Conservation (phyloP, 2,888 invertebrate species). For the Mayetiola destructor region DNA sequence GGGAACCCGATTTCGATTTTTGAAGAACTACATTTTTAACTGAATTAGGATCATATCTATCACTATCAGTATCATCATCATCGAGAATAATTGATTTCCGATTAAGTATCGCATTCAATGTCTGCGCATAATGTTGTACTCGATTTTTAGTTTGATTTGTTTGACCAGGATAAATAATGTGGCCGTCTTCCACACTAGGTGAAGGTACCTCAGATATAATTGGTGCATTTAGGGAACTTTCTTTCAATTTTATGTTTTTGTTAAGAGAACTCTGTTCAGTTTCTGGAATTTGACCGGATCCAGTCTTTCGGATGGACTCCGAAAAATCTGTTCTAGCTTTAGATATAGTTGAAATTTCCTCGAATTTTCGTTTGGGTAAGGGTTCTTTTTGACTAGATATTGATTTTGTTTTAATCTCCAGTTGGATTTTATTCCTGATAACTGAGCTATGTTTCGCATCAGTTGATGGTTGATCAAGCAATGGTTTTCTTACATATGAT, state of each 20-base stretch:
- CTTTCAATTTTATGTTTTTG: no score
- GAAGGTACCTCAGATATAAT: not conserved
- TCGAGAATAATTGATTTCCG: not conserved
- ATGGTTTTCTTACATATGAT: not conserved
- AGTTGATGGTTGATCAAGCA: not conserved
- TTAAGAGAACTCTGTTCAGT: no score
- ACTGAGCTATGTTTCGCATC: not conserved
- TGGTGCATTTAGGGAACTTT: not conserved
- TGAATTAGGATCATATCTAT: conserved; percentile 22
- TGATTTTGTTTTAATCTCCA: not conserved
- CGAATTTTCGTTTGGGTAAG: no score
- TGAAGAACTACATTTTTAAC: conserved; percentile 28
- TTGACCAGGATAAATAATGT: conserved; percentile 1
- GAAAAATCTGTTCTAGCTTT: no score
- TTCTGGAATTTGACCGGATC: no score
- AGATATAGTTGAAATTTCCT: no score
- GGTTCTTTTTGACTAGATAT: no score
- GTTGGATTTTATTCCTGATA: no score
- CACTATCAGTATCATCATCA: not conserved
- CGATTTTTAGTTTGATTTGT: not conserved
- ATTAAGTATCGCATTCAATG: not conserved
- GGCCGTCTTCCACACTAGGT: not conserved
- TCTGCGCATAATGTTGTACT: not conserved
- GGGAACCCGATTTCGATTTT: conserved; percentile 59
- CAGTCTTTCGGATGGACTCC: no score